Evolutionary conservation across 2,113 vertebrate species (phyloP).

Genomic region (Neoarius graeffei): DNA sequence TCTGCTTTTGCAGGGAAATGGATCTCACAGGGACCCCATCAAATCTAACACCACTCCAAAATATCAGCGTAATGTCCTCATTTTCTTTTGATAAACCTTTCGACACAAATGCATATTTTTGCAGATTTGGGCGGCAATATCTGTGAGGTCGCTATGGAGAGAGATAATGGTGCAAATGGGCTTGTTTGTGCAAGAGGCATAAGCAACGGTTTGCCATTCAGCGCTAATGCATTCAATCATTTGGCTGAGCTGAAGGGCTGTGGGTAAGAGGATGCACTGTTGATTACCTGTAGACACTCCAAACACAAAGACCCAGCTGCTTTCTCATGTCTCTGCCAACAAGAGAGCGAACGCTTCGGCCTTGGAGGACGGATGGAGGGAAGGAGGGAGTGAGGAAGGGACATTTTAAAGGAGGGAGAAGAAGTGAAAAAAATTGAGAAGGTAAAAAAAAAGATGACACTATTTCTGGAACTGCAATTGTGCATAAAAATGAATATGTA

Average conservation of each 20-base stretch:
- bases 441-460: not conserved
- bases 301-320: slow-evolving; percentile 74
- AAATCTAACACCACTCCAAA: slow-evolving; percentile 5
- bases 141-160: slow-evolving; percentile 29
- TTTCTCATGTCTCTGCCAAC: slow-evolving; percentile 62
- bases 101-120: slow-evolving; percentile 42
- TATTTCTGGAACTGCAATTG: slow-evolving; percentile 2
- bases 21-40: slow-evolving; percentile 43
- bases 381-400: slow-evolving; percentile 48
- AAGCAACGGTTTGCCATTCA: slow-evolving; percentile 69
- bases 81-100: slow-evolving; percentile 46
- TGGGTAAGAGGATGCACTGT: slow-evolving; percentile 74
- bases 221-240: slow-evolving; percentile 75
- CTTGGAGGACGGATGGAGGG: slow-evolving; percentile 58
- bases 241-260: slow-evolving; percentile 68
- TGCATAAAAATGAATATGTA: slow-evolving; percentile 20
- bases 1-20: slow-evolving; percentile 30
- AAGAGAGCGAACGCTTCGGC: slow-evolving; percentile 52
- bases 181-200: slow-evolving; percentile 62
- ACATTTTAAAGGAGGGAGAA: slow-evolving; percentile 2
- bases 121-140: slow-evolving; percentile 27
- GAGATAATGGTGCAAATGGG: slow-evolving; percentile 49
- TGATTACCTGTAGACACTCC: slow-evolving; percentile 75
- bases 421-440: not conserved
- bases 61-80: slow-evolving; percentile 43